Evolutionary conservation across 2,797 vertebrate species (phyloP).

Genomic region (Anabas testudineus): DNA sequence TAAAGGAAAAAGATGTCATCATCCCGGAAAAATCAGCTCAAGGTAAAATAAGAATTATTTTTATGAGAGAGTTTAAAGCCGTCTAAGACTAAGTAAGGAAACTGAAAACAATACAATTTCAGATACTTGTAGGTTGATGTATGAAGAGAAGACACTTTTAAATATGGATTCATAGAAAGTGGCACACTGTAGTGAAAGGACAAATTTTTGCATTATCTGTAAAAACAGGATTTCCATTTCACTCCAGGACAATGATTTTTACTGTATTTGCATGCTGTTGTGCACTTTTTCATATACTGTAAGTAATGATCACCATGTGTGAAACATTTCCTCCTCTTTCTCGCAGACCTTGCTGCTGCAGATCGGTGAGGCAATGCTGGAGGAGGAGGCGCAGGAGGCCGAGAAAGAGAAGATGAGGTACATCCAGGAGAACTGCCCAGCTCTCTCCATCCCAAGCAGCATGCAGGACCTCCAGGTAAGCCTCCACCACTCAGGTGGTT

Average conservation of each 20-base stretch:
- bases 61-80: too few species aligned
- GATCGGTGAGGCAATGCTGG: conserved; percentile 69
- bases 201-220: too few species aligned
- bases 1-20: conserved; percentile 76
- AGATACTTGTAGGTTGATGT: too few species aligned
- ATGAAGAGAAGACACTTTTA: too few species aligned
- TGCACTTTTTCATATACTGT: too few species aligned
- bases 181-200: too few species aligned
- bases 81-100: too few species aligned
- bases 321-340: conserved; percentile 13
- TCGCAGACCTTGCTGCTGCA: conserved; percentile 81
- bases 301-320: neutral
- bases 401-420: conserved; percentile 67
- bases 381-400: conserved; percentile 61
- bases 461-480: conserved; percentile 79
- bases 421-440: conserved; percentile 74
- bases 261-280: too few species aligned
- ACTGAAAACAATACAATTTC: too few species aligned
- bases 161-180: too few species aligned
- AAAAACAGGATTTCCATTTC: too few species aligned
- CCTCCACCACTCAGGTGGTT: neutral
- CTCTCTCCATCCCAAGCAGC: conserved; percentile 49
- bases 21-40: conserved; percentile 74
- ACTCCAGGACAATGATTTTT: too few species aligned
- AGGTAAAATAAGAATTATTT: conserved; percentile 61